Conservation (phyloP, 2,888 invertebrate genomes). For the Liodrosophila aerea region DNA sequence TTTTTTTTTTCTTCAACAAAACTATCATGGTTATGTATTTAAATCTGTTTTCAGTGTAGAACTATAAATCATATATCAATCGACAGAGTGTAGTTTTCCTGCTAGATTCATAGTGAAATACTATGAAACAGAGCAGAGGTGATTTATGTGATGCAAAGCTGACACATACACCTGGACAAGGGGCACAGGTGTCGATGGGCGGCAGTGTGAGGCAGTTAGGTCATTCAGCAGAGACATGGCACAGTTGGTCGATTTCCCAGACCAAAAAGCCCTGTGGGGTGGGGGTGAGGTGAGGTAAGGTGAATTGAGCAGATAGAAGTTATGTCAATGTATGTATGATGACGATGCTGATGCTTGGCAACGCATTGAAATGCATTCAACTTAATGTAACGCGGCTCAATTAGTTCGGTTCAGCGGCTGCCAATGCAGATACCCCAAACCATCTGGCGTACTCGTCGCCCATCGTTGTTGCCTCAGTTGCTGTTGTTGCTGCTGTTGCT, state of each 20-base stretch:
- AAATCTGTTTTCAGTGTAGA: too few relatives aligned
- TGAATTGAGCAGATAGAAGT: conserved; percentile 38
- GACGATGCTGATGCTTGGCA: conserved; percentile 61
- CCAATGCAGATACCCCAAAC: conserved; percentile 71
- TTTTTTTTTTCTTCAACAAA: too few relatives aligned
- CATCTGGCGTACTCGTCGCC: conserved; percentile 49
- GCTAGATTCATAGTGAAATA: too few relatives aligned
- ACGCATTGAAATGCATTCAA: conserved; percentile 82
- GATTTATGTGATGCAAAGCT: too few relatives aligned
- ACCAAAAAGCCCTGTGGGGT: too few relatives aligned
- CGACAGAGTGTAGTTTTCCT: too few relatives aligned
- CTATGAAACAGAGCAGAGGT: too few relatives aligned
- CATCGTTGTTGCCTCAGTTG: neutral
- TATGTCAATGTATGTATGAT: conserved; percentile 26
- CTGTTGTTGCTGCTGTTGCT: neutral
- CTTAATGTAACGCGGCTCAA: conserved; percentile 83
- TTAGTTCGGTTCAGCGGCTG: conserved; percentile 82
- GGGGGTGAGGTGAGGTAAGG: neutral
- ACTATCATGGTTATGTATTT: too few relatives aligned
- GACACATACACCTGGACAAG: too few relatives aligned
- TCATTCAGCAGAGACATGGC: conserved; percentile 22
- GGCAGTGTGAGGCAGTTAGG: conserved; percentile 17
- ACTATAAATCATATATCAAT: too few relatives aligned
- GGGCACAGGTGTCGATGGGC: too few relatives aligned
- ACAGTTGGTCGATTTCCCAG: conserved; percentile 67